Evolutionary conservation across 1,140 invertebrate genomes (phyloP), one percentile per base, ranked within the genome.

Genomic region (Neodiprion pinetum): DNA sequence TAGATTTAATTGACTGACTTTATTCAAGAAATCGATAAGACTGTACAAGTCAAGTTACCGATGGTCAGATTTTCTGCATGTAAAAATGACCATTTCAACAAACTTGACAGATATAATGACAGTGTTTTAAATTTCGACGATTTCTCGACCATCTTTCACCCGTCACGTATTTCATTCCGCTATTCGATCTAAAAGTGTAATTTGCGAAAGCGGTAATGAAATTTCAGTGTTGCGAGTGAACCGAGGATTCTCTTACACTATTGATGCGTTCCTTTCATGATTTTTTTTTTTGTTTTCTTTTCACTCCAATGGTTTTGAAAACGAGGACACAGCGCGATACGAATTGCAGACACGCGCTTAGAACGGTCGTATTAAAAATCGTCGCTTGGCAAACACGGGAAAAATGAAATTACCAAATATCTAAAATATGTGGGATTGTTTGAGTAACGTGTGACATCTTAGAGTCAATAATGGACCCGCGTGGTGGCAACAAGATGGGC

Each of bases 401-500:
- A 17, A 61, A 61, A 61, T 61, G 79, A 74, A 79, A 76, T 77
- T 74, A 79, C 74, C 72, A 73, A 81, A 82, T 73, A 50, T 80
- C 78, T 80, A 78, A 82, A 78, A 82, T 75, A 77, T 78, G 73
- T 49, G 61, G 76, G 76, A 77, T 71, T 81, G 78, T 82, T 82
- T 82, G 80, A 76, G 66, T 76, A 80, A 82, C 81, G 81, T 78
- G 81, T 82, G 81, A 82, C 81, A 82, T 80, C 77, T 80, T 81
- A 77, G 23, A 76, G 81, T 80, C 81, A 82, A 82, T 61, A 79
- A 53, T 23, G 75, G 72, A 40, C 53, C 53, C 67, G 71, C 61
- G 53, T 50, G 53, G 48, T 50, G 79, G 67, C 77, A 83, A 83
- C 77, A 71, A 82, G 79, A 12, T 79, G 68, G 23, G 49, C 75